Conservation (phyloP, 2,113 vertebrate genomes). For the Mastomys natalensis region DNA sequence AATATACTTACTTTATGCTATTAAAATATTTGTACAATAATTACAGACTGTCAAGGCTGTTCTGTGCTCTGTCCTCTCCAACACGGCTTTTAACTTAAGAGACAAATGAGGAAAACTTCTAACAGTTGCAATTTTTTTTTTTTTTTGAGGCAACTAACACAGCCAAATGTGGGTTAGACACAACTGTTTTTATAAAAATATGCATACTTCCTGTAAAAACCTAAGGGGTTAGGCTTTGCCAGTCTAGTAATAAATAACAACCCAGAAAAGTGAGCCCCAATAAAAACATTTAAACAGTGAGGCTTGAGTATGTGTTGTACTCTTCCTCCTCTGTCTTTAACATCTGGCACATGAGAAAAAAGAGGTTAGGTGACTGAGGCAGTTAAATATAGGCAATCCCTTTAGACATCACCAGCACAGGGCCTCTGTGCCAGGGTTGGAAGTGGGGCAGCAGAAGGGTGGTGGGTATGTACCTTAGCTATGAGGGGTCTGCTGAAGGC, state of each 20-base stretch:
- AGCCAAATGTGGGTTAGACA: constrained; percentile 78
- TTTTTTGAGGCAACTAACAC: constrained; percentile 77
- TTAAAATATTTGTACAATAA: constrained; percentile 91
- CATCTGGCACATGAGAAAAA: constrained; percentile 75
- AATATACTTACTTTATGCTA: constrained; percentile 87
- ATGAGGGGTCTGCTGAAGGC: constrained; percentile 74
- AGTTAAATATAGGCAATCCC: constrained; percentile 82
- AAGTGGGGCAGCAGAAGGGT: constrained; percentile 25
- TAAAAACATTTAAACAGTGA: constrained; percentile 78
- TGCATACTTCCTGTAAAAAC: constrained; percentile 82
- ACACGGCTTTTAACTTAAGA: constrained; percentile 84
- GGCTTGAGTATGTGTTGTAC: constrained; percentile 55
- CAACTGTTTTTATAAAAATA: constrained; percentile 87
- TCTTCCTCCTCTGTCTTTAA: constrained; percentile 71
- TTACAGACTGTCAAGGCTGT: constrained; percentile 87
- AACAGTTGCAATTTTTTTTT: constrained; percentile 77
- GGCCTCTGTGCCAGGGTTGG: constrained; percentile 76
- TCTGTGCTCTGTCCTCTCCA: constrained; percentile 87
- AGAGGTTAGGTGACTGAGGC: constrained; percentile 75
- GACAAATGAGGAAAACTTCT: constrained; percentile 81
- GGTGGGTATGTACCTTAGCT: constrained; percentile 55
- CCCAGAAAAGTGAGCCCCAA: constrained; percentile 65
- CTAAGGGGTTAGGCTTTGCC: constrained; percentile 79
- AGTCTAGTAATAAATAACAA: constrained; percentile 80
- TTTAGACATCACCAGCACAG: constrained; percentile 57